Conservation (phyloP, 2,888 invertebrate species). For the Morinoia aosen region DNA sequence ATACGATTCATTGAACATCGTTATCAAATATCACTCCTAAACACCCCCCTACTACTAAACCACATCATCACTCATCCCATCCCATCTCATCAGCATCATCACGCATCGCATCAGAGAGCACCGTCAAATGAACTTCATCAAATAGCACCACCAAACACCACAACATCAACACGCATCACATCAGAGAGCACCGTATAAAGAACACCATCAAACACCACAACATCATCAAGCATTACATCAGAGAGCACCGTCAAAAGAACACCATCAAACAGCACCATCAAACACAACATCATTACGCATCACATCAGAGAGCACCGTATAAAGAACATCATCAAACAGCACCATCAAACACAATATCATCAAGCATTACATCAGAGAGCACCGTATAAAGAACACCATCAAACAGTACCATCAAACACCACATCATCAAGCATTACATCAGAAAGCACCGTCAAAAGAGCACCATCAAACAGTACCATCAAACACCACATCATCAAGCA, state of each 20-base stretch:
- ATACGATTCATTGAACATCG: background rate
- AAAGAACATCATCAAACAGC: too few species aligned
- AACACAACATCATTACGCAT: background rate
- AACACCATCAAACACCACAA: background rate
- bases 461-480: too few species aligned
- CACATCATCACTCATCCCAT: background rate
- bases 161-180: background rate
- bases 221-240: background rate
- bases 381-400: too few species aligned
- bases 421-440: background rate
- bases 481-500: background rate
- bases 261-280: background rate
- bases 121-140: too few species aligned
- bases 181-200: background rate
- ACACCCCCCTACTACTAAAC: background rate
- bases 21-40: background rate
- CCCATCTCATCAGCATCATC: background rate
- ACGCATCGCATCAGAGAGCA: too few species aligned
- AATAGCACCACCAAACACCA: background rate
- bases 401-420: background rate
- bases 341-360: too few species aligned
- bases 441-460: too few species aligned
- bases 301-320: too few species aligned
- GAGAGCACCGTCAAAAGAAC: background rate
- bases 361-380: too few species aligned